These are phyloP conservation scores for Psittacula echo DNA, from an alignment of 2,797 vertebrate species.

Conservation along the genomic window DNA sequence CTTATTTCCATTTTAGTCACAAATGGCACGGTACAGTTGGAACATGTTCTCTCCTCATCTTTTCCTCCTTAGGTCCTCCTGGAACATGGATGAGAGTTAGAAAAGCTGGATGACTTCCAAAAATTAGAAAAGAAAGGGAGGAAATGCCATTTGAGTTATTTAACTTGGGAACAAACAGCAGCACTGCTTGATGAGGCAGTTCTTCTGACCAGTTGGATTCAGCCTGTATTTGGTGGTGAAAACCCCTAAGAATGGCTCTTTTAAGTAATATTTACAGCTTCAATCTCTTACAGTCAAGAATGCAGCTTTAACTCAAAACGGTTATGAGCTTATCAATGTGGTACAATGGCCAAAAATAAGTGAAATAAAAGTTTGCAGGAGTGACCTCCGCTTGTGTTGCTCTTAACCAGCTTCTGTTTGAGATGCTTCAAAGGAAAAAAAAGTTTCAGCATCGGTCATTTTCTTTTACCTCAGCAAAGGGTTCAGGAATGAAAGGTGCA, in stretches of 20 bases:
- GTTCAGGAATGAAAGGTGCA: background rate
- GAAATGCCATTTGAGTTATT: background rate
- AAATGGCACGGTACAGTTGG: background rate
- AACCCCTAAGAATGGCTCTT: accelerated
- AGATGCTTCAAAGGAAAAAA: background rate
- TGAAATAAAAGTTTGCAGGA: background rate
- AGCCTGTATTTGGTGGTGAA: background rate
- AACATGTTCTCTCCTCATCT: background rate
- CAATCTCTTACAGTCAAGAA: background rate
- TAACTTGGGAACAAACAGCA: background rate
- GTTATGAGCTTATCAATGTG: background rate
- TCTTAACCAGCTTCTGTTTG: background rate
- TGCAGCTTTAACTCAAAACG: background rate
- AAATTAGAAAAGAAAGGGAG: background rate
- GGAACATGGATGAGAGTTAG: background rate
- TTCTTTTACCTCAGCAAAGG: background rate
- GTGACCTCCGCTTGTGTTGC: background rate
- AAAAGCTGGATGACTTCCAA: background rate
- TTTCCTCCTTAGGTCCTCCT: background rate
- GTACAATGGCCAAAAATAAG: background rate
- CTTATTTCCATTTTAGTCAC: background rate
- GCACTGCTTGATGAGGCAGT: background rate
- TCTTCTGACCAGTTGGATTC: background rate
- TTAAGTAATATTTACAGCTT: background rate
- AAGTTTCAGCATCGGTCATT: background rate